Percentiles rank a stretch among this genome's conserved stretches.
Evolutionary conservation across 2,888 invertebrate genomes (phyloP).

Genomic region (Trissolcus brochymenae): DNA sequence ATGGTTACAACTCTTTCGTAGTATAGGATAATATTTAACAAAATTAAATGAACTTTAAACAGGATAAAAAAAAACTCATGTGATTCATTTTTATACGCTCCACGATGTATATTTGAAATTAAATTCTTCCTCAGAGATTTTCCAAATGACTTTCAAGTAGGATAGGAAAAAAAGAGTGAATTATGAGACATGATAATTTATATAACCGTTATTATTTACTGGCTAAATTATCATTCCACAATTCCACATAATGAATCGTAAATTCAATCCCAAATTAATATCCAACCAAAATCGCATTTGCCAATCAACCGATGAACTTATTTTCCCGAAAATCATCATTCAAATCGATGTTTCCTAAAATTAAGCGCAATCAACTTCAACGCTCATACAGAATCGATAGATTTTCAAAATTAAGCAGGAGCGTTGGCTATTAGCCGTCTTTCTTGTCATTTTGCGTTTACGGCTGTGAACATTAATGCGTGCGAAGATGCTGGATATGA

Average conservation of each 20-base stretch:
- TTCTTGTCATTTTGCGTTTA: conserved; percentile 39
- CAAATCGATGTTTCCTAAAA: too few relatives aligned
- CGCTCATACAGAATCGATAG: too few relatives aligned
- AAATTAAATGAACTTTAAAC: conserved; percentile 31
- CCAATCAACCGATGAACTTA: too few relatives aligned
- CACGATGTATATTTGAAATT: conserved; percentile 6
- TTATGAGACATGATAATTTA: not conserved
- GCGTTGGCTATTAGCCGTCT: conserved; percentile 24
- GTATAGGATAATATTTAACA: conserved; percentile 3
- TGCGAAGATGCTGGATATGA: conserved; percentile 44
- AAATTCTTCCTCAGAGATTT: conserved; percentile 19
- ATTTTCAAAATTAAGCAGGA: not conserved
- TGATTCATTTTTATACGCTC: conserved; percentile 25
- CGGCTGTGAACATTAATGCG: conserved; percentile 24
- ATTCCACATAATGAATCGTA: too few relatives aligned
- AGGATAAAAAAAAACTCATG: conserved; percentile 10
- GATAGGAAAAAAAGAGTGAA: not conserved
- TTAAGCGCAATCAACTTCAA: too few relatives aligned
- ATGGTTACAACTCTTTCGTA: conserved; percentile 2
- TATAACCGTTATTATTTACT: too few relatives aligned
- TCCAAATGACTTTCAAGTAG: too few relatives aligned
- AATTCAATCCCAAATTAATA: too few relatives aligned
- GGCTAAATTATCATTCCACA: too few relatives aligned
- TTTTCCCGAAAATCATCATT: too few relatives aligned
- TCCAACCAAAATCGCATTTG: too few relatives aligned